These are phyloP conservation scores for Disparrhopalites patrizii DNA, from an alignment of 2,888 invertebrate genomes.

Conservation along the genomic window DNA sequence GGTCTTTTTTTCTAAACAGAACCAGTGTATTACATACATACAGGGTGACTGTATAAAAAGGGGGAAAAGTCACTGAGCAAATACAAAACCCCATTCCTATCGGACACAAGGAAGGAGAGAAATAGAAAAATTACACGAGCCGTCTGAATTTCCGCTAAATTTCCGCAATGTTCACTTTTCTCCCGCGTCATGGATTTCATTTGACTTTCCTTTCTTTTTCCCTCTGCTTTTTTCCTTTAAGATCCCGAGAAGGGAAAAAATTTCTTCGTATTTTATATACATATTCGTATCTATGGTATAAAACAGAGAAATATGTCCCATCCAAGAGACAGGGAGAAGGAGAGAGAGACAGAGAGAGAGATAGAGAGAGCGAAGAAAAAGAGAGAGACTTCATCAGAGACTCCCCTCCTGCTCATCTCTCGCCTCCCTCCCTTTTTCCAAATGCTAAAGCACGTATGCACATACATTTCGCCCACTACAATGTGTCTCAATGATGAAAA, in stretches of 20 bases:
- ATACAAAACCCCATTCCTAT: constrained; percentile 26
- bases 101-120: constrained; percentile 14
- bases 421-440: neutral
- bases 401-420: constrained; percentile 8
- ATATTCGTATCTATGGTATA: no score
- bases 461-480: no score
- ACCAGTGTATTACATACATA: neutral
- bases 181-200: constrained; percentile 19
- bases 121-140: constrained; percentile 35
- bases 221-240: constrained; percentile 1
- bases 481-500: constrained; percentile 21
- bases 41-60: neutral
- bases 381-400: constrained; percentile 1
- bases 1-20: no score
- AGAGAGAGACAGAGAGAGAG: no score
- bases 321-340: no score
- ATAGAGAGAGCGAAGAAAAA: no score
- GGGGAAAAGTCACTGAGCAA: constrained; percentile 6
- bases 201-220: constrained; percentile 13
- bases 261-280: neutral
- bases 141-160: constrained; percentile 37
- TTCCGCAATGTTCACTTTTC: constrained; percentile 31
- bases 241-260: neutral
- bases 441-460: no score
- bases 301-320: no score